Base-by-base conservation (phyloP, 2,888 invertebrate genomes). In the Rutpela maculata region DNA sequence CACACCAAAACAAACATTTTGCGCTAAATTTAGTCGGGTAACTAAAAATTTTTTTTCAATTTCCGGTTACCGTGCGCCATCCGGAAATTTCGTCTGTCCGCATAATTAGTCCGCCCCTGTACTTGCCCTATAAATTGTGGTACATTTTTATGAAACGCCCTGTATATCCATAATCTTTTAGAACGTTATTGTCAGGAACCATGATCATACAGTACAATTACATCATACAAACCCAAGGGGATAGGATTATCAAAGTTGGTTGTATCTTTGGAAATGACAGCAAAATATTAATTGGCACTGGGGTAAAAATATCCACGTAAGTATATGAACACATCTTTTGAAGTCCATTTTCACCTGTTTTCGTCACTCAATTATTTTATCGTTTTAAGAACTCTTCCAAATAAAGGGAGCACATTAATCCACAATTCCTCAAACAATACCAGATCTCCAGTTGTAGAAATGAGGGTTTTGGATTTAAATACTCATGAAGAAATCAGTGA, bases 151-250 rank as follows among this genome's bases (percentile, higher is more conserved):
- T n/a, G 22, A 26, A 26, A 26, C 22, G 7, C 31, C 0, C 31
- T 35, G 31, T 35, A 35, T 35, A 35, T 6, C 5, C 31, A 35
- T 35, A 6, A 35, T 56, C 26, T 86, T 86, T 80, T 85, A 96
- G 96, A 86, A 95, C 95, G 3, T 92, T 95, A 86, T 93, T 95
- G 60, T 94, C 95, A 85, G 94, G 94, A 26, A 93, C 95, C 86
- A 92, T 97, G 84, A 94, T 96, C 85, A 92, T 97, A 70, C 97
- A 97, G 88, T 95, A 95, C 89, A 96, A 97, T 89, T 93, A 94
- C 0, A 93, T 96, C 82, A 95, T 97, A 77, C 96, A 97, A 89
- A 95, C 96, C 17, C 94, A 95, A 77, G 96, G 95, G 0, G 97
- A 97, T 89, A 93, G 96, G 76, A 93, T 96, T 84, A 93, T 96